Base-by-base conservation (phyloP, 92 coral and sea anemone genomes). In the Micromussa lordhowensis region DNA sequence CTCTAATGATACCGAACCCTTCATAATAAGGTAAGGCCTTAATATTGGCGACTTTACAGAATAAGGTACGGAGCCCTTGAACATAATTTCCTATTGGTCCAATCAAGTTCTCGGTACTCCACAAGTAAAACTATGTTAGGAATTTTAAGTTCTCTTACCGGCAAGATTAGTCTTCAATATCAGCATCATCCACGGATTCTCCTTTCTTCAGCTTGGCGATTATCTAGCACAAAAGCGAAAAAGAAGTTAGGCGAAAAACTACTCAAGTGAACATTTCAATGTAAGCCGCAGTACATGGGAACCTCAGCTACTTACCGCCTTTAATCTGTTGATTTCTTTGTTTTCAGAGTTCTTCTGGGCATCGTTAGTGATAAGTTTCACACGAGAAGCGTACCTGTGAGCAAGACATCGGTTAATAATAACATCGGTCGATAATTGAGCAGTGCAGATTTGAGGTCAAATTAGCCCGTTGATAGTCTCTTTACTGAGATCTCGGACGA, bases 321-420 rank as follows among this genome's bases (percentile, higher is more conserved):
- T 98, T 12, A 98, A 94, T 86, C 99, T 94, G 26, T 94, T 80
- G 54, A 98, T 98, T 81, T 98, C 99, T 78, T 98, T 94, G 89
- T 98, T 98, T 34, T 98, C 99, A 0, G 97, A 85, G 77, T 98
- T 98, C 92, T 98, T 98, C 61, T 96, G 97, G 21, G 99, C 99
- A 78, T 98, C 99, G 88, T 98, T 98, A 21, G 99, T 98, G 61
- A 98, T 98, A 26, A 98, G 98, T 87, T 98, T 98, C 11, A 98
- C 99, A 54, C 99, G 95, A 36, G 99, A 98, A 22, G 99, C 99
- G 81, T 98, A 98, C 84, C 99, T 98, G 68, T 15, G 78, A 82
- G 49, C 48, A 73, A 73, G 18, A 72, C 9, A 36, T 28, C 29
- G 29, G 61, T 19, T 15, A 1, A 15, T 51, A 51, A 51, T 36